These are phyloP conservation scores for Oenanthe oenanthe DNA, from an alignment of 2,113 vertebrate genomes.

Conservation along the genomic window DNA sequence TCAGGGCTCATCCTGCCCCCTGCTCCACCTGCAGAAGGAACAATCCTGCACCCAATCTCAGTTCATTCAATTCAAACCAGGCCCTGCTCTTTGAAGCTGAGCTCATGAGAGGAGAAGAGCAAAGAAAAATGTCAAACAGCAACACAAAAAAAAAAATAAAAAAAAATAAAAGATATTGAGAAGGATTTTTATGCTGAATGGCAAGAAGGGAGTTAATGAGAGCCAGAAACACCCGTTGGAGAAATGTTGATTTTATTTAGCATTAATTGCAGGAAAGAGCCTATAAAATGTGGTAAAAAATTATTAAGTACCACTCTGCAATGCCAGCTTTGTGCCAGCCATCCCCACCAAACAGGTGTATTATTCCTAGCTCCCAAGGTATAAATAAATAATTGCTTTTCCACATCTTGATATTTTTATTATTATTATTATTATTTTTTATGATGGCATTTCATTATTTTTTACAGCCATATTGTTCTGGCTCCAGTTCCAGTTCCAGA, in stretches of 20 bases:
- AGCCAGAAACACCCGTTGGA: conserved; percentile 62
- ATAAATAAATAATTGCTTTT: conserved; percentile 77
- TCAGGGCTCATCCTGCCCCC: not conserved
- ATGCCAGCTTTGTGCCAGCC: conserved; percentile 75
- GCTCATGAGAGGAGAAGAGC: not conserved
- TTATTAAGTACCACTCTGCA: conserved; percentile 73
- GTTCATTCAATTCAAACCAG: conserved; percentile 53
- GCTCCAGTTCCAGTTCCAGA: not conserved
- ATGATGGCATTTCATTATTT: conserved; percentile 77
- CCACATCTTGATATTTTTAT: conserved; percentile 20
- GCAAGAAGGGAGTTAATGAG: conserved; percentile 30
- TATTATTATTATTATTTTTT: not conserved
- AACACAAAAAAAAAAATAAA: not conserved
- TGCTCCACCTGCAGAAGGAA: conserved; percentile 34
- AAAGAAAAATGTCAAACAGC: not conserved
- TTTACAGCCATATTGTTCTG: conserved; percentile 70
- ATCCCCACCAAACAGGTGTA: conserved; percentile 71
- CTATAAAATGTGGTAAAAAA: conserved; percentile 74
- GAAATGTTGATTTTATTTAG: conserved; percentile 79
- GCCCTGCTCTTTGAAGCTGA: conserved; percentile 48
- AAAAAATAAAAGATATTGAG: not conserved
- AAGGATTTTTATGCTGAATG: not conserved
- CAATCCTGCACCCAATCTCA: not conserved
- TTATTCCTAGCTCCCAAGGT: conserved; percentile 76
- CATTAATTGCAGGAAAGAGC: conserved; percentile 79